Evolutionary conservation across 1,140 invertebrate species (phyloP).

Genomic region (Drosophila ficusphila): DNA sequence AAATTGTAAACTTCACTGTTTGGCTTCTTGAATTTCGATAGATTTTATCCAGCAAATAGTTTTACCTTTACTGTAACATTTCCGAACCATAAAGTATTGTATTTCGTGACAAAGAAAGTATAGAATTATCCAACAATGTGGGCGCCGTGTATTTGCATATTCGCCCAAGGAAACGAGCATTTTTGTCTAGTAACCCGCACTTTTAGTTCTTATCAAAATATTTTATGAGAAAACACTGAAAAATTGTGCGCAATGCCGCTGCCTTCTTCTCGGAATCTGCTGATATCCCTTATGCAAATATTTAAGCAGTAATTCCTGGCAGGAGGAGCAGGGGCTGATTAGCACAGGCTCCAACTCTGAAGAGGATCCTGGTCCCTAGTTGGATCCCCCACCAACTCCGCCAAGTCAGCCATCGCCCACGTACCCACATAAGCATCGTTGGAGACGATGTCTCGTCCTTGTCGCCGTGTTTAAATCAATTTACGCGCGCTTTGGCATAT

Average conservation of each 20-base stretch:
- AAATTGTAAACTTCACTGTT: no score
- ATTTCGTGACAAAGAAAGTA: no score
- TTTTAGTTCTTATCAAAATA: conserved; percentile 13
- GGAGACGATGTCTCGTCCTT: conserved; percentile 32
- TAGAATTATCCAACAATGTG: not conserved
- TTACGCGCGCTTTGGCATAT: conserved; percentile 78
- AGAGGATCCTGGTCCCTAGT: not conserved
- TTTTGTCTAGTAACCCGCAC: not conserved
- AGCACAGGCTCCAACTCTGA: conserved; percentile 28
- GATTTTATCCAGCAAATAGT: no score
- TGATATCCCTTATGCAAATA: conserved; percentile 38
- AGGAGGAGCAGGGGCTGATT: conserved; percentile 17
- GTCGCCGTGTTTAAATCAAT: conserved; percentile 77
- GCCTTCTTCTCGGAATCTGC: conserved; percentile 22
- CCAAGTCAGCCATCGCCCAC: not conserved
- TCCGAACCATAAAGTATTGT: no score
- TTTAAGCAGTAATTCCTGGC: conserved; percentile 23
- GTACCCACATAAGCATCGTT: conserved; percentile 30
- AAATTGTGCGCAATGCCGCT: conserved; percentile 11
- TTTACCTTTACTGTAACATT: no score
- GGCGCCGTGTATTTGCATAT: not conserved
- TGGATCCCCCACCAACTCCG: conserved; percentile 6
- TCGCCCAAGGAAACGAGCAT: not conserved
- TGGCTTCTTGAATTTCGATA: no score
- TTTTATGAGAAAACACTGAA: conserved; percentile 16